Percentiles rank a stretch among this genome's conserved stretches.
phyloP scores from a whole-genome alignment of 2,113 vertebrate species.

The Apeltes quadracus region DNA sequence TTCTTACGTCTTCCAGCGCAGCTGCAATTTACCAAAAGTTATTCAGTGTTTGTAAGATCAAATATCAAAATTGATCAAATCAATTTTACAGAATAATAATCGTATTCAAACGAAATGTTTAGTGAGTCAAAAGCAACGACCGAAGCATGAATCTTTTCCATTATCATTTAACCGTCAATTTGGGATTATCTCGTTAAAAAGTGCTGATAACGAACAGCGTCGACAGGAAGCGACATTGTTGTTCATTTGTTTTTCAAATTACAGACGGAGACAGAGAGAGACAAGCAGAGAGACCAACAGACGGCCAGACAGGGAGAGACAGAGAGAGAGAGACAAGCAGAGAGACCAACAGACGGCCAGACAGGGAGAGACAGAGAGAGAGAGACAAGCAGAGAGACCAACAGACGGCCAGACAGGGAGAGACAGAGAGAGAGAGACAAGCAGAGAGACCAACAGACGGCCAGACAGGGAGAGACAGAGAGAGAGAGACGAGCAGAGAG shows the following conservation, averaged over 20 bases:
- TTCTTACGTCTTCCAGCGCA: background rate
- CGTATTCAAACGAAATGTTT: background rate
- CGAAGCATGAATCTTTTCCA: no score
- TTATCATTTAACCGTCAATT: background rate
- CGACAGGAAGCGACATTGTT: no score
- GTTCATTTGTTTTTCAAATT: background rate
- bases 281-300: no score
- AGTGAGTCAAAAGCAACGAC: background rate
- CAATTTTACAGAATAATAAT: background rate
- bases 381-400: no score
- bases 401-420: no score
- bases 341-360: no score
- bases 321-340: no score
- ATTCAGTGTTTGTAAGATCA: background rate
- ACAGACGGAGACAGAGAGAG: background rate
- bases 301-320: no score
- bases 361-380: background rate
- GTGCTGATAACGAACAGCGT: background rate
- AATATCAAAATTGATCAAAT: no score
- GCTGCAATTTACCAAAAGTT: background rate
- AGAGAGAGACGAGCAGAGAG: no score
- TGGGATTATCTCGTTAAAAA: background rate
- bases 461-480: no score
- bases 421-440: background rate
- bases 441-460: no score